Conservation (phyloP, 2,797 vertebrate genomes). For the Halcyon chelicuti region DNA sequence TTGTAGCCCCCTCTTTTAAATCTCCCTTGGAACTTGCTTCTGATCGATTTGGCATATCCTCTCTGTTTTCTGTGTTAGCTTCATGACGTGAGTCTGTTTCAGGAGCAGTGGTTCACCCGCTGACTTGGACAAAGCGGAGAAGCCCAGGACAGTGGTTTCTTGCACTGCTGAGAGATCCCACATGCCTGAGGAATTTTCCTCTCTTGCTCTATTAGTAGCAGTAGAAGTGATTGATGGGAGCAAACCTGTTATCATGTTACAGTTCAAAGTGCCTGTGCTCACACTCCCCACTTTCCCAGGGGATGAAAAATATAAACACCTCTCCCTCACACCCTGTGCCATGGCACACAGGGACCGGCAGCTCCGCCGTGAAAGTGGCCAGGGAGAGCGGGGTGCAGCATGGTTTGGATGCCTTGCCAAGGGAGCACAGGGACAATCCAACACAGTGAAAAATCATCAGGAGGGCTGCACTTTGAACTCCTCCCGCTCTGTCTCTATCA, state of each 20-base stretch:
- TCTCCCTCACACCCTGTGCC: background rate
- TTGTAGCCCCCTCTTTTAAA: background rate
- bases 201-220: constrained; percentile 6
- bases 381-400: background rate
- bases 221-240: background rate
- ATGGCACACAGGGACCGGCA: rapidly evolving
- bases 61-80: background rate
- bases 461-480: background rate
- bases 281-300: background rate
- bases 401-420: background rate
- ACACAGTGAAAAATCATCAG: background rate
- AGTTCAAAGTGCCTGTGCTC: background rate
- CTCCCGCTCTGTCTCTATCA: constrained; percentile 8
- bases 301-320: background rate
- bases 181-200: background rate
- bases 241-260: constrained; percentile 20
- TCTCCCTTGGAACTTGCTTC: background rate
- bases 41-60: background rate
- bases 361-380: background rate
- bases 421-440: background rate
- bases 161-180: background rate
- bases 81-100: background rate
- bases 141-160: background rate
- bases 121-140: background rate
- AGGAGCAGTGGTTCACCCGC: rapidly evolving